Percentiles rank a stretch among this genome's conserved stretches.
Conservation (phyloP, 2,113 vertebrate genomes). For the Ptychochromis oligacanthus region DNA sequence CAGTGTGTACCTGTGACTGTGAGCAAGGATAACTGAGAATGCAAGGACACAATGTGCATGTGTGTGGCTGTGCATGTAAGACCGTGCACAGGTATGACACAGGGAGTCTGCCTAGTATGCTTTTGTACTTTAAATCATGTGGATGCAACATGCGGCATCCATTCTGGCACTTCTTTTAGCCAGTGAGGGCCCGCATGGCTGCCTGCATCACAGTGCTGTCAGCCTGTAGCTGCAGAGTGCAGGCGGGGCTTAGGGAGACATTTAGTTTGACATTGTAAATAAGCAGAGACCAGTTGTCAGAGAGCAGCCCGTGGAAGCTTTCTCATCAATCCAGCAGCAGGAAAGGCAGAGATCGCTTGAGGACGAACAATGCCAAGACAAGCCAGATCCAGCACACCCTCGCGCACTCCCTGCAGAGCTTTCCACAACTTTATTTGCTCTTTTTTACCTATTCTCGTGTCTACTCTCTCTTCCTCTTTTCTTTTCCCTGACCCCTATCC, state of each 20-base stretch:
- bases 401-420: constrained; percentile 31
- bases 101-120: constrained; percentile 71
- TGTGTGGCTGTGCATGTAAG: constrained; percentile 64
- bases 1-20: constrained; percentile 45
- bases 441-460: constrained; percentile 58
- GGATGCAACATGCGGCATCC: constrained; percentile 80
- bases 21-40: constrained; percentile 68
- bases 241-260: constrained; percentile 79
- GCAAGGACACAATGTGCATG: constrained; percentile 68
- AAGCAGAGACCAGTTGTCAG: constrained; percentile 84
- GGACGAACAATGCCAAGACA: constrained; percentile 70
- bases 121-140: constrained; percentile 85
- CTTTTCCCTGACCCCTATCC: constrained; percentile 94
- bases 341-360: constrained; percentile 44
- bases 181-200: constrained; percentile 59
- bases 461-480: constrained; percentile 75
- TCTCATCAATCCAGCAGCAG: constrained; percentile 69
- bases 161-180: constrained; percentile 62
- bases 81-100: constrained; percentile 69
- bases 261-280: constrained; percentile 89
- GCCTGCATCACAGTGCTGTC: constrained; percentile 65
- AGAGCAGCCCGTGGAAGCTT: constrained; percentile 78
- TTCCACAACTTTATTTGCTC: constrained; percentile 69
- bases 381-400: constrained; percentile 34
- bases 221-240: constrained; percentile 67